Conservation (phyloP, 2,888 invertebrate species). For the Cantharis lateralis region DNA sequence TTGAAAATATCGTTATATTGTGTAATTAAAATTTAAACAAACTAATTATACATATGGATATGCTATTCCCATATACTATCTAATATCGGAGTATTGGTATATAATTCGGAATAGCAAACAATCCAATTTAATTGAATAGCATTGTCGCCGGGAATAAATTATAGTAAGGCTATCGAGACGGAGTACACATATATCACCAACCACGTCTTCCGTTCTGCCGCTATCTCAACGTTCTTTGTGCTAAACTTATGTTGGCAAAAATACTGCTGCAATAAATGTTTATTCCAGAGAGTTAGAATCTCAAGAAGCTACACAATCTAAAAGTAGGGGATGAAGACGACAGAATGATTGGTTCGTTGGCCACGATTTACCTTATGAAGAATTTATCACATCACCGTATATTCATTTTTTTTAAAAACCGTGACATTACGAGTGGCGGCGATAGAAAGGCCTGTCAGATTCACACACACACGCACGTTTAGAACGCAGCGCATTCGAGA, state of each 20-base stretch:
- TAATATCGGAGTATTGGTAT: conserved; percentile 49
- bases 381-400: conserved; percentile 48
- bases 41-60: conserved; percentile 17
- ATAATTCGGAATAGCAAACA: conserved; percentile 46
- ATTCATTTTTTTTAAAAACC: conserved; percentile 39
- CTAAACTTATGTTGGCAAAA: conserved; percentile 32
- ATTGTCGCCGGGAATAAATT: conserved; percentile 48
- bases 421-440: conserved; percentile 39
- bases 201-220: conserved; percentile 32
- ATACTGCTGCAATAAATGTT: conserved; percentile 41
- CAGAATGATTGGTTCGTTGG: conserved; percentile 47
- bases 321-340: conserved; percentile 38
- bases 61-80: conserved; percentile 44
- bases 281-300: conserved; percentile 43
- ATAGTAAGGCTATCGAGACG: conserved; percentile 38
- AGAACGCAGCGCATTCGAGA: conserved; percentile 18
- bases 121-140: conserved; percentile 52
- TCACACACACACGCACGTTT: conserved; percentile 45
- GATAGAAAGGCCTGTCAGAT: conserved; percentile 46
- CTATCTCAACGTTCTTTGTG: conserved; percentile 33
- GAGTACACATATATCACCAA: conserved; percentile 41
- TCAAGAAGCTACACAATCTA: conserved; percentile 36
- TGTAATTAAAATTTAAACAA: neutral
- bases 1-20: neutral
- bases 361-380: conserved; percentile 50